Evolutionary conservation across 2,888 invertebrate genomes (phyloP), one percentile per base, ranked within the genome.

Genomic region (Gisinianus flammeolus): DNA sequence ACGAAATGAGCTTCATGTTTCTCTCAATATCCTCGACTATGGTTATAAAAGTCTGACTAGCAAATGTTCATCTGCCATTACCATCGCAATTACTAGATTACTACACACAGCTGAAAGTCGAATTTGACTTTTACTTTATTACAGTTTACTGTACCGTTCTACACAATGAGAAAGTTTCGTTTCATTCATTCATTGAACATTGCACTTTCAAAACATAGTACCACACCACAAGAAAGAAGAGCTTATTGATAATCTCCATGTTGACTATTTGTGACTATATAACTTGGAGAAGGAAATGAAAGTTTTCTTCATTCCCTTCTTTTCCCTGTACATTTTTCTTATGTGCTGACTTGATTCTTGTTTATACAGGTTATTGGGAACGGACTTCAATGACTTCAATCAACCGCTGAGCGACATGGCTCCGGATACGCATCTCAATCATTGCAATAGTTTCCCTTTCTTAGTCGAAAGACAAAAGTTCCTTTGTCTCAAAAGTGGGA

Each of bases 381-480:
- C 82, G 52, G 83, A 84, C 77, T 80, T 79, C 69, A 81, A 82
- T 66, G 78, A 82, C 62, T 80, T 79, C 68, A 81, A 82, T 64
- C 67, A 70, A 35, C 69, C 67, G 5, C 62, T 81, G 77, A 83
- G 71, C 58, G 84, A 84, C 80, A 82, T 82, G 82, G 81, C 80
- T 56, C 80, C 81, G 0, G 81, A 79, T 35, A 76, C 82, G 56
- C 66, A 79, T 74, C 35, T 62, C 44, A 81, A 92, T 84, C 90
- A 89, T 85, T 94, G 94, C 86, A 90, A 91, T 74, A 90, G 91
- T 84, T 88, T 93, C 82, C 91, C 91, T 83, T 93, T 91, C 85
- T 88, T 94, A 75, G 91, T 90, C 19, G 92, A 92, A 80, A 89
- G 90, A 85, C 94, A 94, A 87, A 86, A 87, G 70, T 91, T 93